Percentiles rank a stretch among this genome's conserved stretches.
Conservation (phyloP, 2,797 vertebrate genomes). For the Sebastes minor region DNA sequence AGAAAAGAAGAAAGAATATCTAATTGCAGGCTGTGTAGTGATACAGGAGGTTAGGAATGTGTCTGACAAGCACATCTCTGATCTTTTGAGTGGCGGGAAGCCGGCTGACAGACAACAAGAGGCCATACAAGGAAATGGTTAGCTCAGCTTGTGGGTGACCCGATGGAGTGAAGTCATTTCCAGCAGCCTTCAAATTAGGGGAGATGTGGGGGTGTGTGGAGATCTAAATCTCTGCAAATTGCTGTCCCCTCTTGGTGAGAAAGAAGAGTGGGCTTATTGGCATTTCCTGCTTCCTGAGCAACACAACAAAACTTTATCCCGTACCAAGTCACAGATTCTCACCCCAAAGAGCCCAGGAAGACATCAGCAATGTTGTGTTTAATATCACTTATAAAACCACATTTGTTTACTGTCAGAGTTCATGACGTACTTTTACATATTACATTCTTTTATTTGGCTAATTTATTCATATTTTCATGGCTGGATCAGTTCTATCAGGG, state of each 20-base stretch:
- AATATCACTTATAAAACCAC: not conserved
- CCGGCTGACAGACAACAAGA: constrained; percentile 40
- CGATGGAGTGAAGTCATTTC: constrained; percentile 35
- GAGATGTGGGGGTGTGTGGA: not conserved
- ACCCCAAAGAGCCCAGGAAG: not conserved
- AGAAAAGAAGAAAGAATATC: constrained; percentile 36
- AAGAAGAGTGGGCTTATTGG: not conserved
- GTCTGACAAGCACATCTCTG: constrained; percentile 66
- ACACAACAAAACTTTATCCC: not conserved
- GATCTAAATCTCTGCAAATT: not conserved
- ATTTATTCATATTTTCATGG: not conserved
- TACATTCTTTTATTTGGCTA: not conserved
- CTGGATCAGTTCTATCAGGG: not conserved
- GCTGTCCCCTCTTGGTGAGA: not conserved
- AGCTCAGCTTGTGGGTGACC: constrained; percentile 25
- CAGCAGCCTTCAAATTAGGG: constrained; percentile 21
- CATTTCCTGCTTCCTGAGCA: not conserved
- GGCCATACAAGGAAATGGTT: constrained; percentile 2
- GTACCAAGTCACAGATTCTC: not conserved
- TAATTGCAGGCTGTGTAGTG: constrained; percentile 76
- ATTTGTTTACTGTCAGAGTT: not conserved
- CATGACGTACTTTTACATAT: not conserved
- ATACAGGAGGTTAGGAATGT: constrained; percentile 72
- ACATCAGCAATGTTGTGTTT: not conserved
- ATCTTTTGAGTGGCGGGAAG: constrained; percentile 39